Percentiles rank a stretch among this genome's conserved stretches.
These are phyloP conservation scores for Peromyscus aztecus DNA, from an alignment of 2,797 vertebrate genomes.

Conservation along the genomic window DNA sequence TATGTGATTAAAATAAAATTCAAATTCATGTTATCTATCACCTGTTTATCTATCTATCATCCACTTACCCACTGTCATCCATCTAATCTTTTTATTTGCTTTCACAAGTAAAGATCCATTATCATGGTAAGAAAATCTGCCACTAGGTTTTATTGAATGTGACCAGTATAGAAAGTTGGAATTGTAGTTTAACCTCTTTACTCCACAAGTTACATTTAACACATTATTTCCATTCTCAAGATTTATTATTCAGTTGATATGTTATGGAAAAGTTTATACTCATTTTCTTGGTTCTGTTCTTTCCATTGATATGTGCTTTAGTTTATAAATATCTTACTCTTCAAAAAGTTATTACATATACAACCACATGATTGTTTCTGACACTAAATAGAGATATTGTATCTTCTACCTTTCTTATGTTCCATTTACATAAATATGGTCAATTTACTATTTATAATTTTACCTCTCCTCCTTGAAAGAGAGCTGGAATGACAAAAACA, in stretches of 20 bases:
- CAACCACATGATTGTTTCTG: background rate
- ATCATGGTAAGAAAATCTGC: background rate
- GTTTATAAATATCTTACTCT: conserved; percentile 27
- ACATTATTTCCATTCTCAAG: background rate
- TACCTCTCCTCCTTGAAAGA: background rate
- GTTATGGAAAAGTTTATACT: background rate
- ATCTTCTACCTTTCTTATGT: background rate
- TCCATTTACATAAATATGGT: background rate
- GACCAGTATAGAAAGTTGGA: background rate
- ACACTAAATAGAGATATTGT: background rate
- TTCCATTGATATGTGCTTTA: background rate
- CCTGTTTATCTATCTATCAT: background rate
- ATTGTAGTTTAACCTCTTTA: background rate
- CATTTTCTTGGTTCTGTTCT: background rate
- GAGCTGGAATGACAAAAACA: background rate
- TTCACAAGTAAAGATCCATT: background rate
- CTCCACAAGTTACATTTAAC: background rate
- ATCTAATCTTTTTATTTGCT: background rate
- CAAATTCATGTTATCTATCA: background rate
- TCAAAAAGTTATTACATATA: conserved; percentile 29
- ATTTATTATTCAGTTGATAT: background rate
- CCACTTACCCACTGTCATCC: no score
- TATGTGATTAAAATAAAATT: background rate
- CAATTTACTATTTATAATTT: background rate
- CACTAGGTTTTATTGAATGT: background rate